These are phyloP conservation scores for Contarinia nasturtii DNA, from an alignment of 1,140 invertebrate species.

Conservation along the genomic window DNA sequence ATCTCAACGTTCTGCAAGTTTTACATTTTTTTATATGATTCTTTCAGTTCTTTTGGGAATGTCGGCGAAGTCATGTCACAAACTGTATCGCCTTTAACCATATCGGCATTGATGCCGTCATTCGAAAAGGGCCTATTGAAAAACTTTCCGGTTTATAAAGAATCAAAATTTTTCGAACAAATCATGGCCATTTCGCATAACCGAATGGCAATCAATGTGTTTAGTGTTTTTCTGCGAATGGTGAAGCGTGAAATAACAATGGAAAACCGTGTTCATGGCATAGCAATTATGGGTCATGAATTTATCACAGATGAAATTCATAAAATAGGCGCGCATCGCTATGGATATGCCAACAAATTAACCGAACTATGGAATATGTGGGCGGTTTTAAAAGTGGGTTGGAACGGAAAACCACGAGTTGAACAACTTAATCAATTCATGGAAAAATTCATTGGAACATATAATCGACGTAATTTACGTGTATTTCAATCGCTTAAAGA, in stretches of 20 bases:
- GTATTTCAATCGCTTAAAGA: neutral
- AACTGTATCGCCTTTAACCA: neutral
- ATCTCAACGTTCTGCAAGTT: too few relatives aligned
- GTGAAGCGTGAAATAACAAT: conserved; percentile 22
- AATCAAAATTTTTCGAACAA: neutral
- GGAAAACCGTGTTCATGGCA: conserved; percentile 28
- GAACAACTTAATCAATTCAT: neutral
- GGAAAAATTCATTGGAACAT: neutral
- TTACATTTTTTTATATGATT: too few relatives aligned
- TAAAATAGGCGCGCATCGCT: conserved; percentile 23
- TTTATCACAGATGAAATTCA: conserved; percentile 29
- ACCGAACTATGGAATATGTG: neutral
- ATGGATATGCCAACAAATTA: conserved; percentile 10
- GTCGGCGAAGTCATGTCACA: conserved; percentile 37
- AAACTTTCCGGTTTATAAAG: neutral
- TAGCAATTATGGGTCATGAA: conserved; percentile 36
- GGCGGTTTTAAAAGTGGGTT: neutral
- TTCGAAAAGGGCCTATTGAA: neutral
- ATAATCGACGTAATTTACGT: neutral
- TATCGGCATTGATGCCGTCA: neutral
- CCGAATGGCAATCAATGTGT: conserved; percentile 25
- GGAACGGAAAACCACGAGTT: neutral
- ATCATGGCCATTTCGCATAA: conserved; percentile 19
- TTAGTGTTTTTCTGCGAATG: conserved; percentile 14
- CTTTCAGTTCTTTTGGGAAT: conserved; percentile 28